Base-by-base conservation (phyloP, 2,888 invertebrate species). In the Epirrita christyi region DNA sequence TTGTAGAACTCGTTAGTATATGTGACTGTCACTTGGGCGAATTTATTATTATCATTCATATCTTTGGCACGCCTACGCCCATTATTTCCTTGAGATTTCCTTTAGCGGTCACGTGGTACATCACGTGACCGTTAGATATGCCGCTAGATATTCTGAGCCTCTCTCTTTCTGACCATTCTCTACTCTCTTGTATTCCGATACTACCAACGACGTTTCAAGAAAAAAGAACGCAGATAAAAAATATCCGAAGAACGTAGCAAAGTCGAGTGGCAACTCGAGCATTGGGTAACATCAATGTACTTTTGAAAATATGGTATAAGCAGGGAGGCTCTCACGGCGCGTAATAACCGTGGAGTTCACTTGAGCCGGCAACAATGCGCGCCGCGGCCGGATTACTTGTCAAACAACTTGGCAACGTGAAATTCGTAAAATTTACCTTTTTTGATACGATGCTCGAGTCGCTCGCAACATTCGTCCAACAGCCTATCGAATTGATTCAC, bases 341-440 rank as follows among this genome's bases (percentile, higher is more conserved):
- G 78, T 83, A 86, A 85, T 80, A 80, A 81, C 75, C 68, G 75
- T 68, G 72, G 70, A 78, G 78, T 63, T 73, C 75, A 68, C 78
- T 79, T 70, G 69, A 78, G 75, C 60, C 56, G 61, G 67, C 72
- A 69, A 68, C 80, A 80, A 80, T 78, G 74, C 79, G 78, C 67
- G 64, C 68, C 69, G 72, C 78, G 76, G 68, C 74, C 72, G 80
- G 82, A 85, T 86, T 85, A 86, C 80, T 86, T 77, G 80, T 76
- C 83, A 82, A 84, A 85, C 82, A 81, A 78, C 82, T 81, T 75
- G 78, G 81, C 79, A 80, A 80, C 75, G 80, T 72, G 72, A 81
- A 85, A 86, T 83, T 81, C 78, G 76, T 81, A 80, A 79, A 80
- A 53, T 49, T 53, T 49, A 58, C 78, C 78, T 80, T 81, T 62